phyloP scores from a whole-genome alignment of 2,797 vertebrate species.

The Sebastes umbrosus region DNA sequence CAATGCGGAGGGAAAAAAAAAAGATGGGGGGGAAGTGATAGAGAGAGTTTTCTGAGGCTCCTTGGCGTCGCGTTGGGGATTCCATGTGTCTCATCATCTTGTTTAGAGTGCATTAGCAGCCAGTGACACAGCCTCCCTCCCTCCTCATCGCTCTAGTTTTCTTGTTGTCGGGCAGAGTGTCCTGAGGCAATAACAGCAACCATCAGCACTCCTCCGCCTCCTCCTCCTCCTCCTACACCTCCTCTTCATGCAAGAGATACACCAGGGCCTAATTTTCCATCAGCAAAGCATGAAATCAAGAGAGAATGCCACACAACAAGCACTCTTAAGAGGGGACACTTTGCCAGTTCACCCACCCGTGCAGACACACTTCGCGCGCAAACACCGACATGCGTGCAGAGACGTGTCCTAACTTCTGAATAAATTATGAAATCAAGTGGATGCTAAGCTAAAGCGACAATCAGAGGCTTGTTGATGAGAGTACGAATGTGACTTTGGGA shows the following conservation, averaged over 20 bases:
- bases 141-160: slow-evolving; percentile 89
- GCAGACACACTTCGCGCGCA: not conserved
- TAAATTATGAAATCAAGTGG: slow-evolving; percentile 87
- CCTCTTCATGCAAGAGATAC: slow-evolving; percentile 90
- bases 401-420: slow-evolving; percentile 79
- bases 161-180: slow-evolving; percentile 96
- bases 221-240: slow-evolving; percentile 87
- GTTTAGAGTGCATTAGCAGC: slow-evolving; percentile 96
- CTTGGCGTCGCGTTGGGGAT: slow-evolving; percentile 84
- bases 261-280: slow-evolving; percentile 96
- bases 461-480: slow-evolving; percentile 65
- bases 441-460: slow-evolving; percentile 67
- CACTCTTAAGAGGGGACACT: slow-evolving; percentile 87
- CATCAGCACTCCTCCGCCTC: slow-evolving; percentile 74
- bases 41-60: slow-evolving; percentile 67
- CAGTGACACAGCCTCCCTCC: slow-evolving; percentile 91
- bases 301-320: slow-evolving; percentile 93
- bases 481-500: slow-evolving; percentile 57
- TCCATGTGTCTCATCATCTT: slow-evolving; percentile 87
- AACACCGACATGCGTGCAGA: slow-evolving; percentile 26
- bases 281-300: slow-evolving; percentile 98
- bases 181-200: slow-evolving; percentile 95
- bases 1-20: slow-evolving; percentile 46
- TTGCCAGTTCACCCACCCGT: slow-evolving; percentile 60
- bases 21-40: slow-evolving; percentile 27